Evolutionary conservation across 2,888 invertebrate genomes (phyloP), one percentile per base, ranked within the genome.

Genomic region (Urechis unicinctus): DNA sequence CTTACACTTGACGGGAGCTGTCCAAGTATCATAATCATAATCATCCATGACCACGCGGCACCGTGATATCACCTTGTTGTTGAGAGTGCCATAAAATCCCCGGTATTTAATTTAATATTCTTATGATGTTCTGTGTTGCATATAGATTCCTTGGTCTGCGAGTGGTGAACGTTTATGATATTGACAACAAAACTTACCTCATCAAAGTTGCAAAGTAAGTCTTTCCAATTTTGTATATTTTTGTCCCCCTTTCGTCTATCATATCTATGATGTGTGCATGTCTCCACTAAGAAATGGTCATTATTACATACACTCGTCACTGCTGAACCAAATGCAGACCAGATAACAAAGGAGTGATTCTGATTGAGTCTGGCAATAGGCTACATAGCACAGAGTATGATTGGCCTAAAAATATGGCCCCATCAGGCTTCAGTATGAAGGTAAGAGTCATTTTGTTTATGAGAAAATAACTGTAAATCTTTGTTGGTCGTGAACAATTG

Each of bases 371-470:
- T 0, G 98, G 95, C 0, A 88, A 86, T 66, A 82, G 96, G 57
- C 87, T 98, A 58, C 98, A 98, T 74, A 87, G 87, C 3, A 98
- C 98, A 13, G 88, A 85, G 42, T 98, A 92, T 80, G 96, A 97
- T 74, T 98, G 98, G 97, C 96, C 97, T 0, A 98, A 98, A 80
- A 94, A 93, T 83, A 84, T 87, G 43, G 89, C 89, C 4, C 96
- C 92, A 0, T 94, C 93, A 0, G 92, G 94, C 1, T 97, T 97
- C 75, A 89, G 92, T 61, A 98, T 98, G 97, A 99, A 98, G 83
- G 89, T 89, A 36, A 9, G 17, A n/a, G n/a, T n/a, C n/a, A n/a
- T n/a, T n/a, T 36, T 6, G 36, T 36, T 36, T 13, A 36, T 36
- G 13, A 13, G 13, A 9, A 36, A 13, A 13, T 36, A 36, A 13